Evolutionary conservation across 2,113 vertebrate species (phyloP), one percentile per base, ranked within the genome.

Genomic region (Leuciscus idus): DNA sequence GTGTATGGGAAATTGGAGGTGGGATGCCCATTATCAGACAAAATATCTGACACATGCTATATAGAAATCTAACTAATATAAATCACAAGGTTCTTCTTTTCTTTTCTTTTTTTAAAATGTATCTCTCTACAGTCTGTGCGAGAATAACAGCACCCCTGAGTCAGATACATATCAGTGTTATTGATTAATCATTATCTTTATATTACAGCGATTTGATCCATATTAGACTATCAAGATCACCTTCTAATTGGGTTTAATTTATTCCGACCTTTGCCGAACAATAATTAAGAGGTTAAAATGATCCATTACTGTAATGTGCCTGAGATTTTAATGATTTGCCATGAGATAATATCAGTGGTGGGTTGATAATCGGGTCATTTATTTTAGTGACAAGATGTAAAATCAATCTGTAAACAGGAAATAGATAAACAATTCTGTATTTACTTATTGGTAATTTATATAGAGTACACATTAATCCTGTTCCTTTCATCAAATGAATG

Each of bases 151-250:
- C 50, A 61, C 23, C 62, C 61, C 15, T 50, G 55, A 21, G 61
- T 70, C 43, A 48, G 39, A 81, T 48, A 64, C 59, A 81, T 66
- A 64, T 70, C 9, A 68, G 61, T 50, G 48, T 28, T 70, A 70
- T 82, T 82, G 80, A 82, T 82, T 70, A 70, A 11, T 70, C 61
- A 68, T 70, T 82, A 82, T 82, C 26, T 30, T 68, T 33, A 33
- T 33, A 70, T 82, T 66, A 81, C 77, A 62, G 57, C 4, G 6
- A 12, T 80, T 79, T 62, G 57, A 80, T 80, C 57, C 57, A 61
- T 39, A 66, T 81, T 48, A 36, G 26, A 70, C 19, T 17, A 46
- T 82, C 17, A 64, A 52, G 80, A 52, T 82, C 61, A 70, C 19
- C 28, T 80, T 80, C 36, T 82, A 70, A 82, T 55, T 52, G 19